Conservation (phyloP, 2,113 vertebrate genomes). For the Tenrec ecaudatus region DNA sequence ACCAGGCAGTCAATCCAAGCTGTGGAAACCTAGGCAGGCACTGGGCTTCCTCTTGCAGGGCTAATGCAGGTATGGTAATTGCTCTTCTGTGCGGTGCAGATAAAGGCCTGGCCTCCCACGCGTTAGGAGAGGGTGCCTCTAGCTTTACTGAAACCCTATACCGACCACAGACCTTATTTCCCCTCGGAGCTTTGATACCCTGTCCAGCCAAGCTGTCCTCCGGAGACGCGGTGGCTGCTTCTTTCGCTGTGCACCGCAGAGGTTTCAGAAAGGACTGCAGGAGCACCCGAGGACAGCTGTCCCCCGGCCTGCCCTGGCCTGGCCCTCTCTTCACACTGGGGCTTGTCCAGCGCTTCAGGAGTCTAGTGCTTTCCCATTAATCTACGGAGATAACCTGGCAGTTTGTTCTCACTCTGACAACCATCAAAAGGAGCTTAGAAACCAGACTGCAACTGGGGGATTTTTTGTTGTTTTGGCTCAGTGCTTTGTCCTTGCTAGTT, state of each 20-base stretch:
- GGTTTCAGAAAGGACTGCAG: slow-evolving; percentile 76
- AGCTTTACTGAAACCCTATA: slow-evolving; percentile 76
- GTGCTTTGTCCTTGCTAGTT: slow-evolving; percentile 83
- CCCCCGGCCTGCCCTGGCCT: slow-evolving; percentile 30
- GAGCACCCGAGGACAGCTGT: slow-evolving; percentile 86
- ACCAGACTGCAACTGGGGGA: slow-evolving; percentile 35
- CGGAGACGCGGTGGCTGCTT: slow-evolving; percentile 51
- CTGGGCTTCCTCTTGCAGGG: slow-evolving; percentile 28
- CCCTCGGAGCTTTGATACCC: neutral
- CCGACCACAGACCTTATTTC: slow-evolving; percentile 52
- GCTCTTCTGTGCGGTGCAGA: slow-evolving; percentile 26
- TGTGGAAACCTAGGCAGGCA: slow-evolving; percentile 62
- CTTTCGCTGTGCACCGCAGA: neutral
- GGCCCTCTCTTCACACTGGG: slow-evolving; percentile 4
- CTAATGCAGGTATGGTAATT: slow-evolving; percentile 59
- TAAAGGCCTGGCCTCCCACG: slow-evolving; percentile 11
- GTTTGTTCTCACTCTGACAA: slow-evolving; percentile 60
- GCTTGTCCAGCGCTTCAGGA: slow-evolving; percentile 84
- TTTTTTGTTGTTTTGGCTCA: slow-evolving; percentile 67
- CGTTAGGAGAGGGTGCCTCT: neutral
- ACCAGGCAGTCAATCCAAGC: slow-evolving; percentile 63
- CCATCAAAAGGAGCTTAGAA: slow-evolving; percentile 36
- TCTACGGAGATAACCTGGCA: slow-evolving; percentile 80
- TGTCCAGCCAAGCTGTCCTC: slow-evolving; percentile 67
- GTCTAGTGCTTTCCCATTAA: slow-evolving; percentile 81